Evolutionary conservation across 2,888 invertebrate genomes (phyloP), one percentile per base, ranked within the genome.

Genomic region (Idaea straminata): DNA sequence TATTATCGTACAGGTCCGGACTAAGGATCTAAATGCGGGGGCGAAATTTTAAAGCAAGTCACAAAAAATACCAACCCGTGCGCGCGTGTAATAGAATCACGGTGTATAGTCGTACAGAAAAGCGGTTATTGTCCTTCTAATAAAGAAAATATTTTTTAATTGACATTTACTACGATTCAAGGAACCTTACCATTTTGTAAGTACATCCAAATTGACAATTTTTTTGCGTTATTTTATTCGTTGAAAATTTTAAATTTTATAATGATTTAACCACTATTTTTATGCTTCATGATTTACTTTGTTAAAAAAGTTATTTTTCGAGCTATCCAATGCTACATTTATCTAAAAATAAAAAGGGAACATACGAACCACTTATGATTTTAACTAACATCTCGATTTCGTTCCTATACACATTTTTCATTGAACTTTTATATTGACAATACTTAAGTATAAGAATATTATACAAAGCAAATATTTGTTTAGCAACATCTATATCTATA

Each of bases 121-220:
- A 64, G 47, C 25, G 62, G 61, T 65, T 69, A 69, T 69, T 66
- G 69, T 66, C 69, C 25, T 58, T n/a, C 65, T 66, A 69, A 57
- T 64, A 34, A 59, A 59, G 34, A 15, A 59, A 59, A 59, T 34
- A 5, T 34, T 15, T n/a, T 58, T 66, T 69, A 69, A 69, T 69
- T 69, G 69, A 69, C 69, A 15, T 64, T 64, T 57, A 69, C 62
- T 61, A 63, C 64, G 66, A 64, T 63, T 36, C 59, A 15, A 66
- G 61, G 61, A 62, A 61, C 62, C 61, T 64, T 5, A 58, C n/a
- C 58, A 58, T 16, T 59, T 59, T 59, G 25, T 63, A 47, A 25
- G 25, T 25, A 35, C 25, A 62, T 34, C 65, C 60, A 61, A 63
- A 63, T 65, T 65, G 35, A 59, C 66, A 64, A 7, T 47, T 47